A percentile compares a stretch with the other conserved stretches of the same genome.
Conservation (phyloP, 2,113 vertebrate species). For the Ptyas mucosa region DNA sequence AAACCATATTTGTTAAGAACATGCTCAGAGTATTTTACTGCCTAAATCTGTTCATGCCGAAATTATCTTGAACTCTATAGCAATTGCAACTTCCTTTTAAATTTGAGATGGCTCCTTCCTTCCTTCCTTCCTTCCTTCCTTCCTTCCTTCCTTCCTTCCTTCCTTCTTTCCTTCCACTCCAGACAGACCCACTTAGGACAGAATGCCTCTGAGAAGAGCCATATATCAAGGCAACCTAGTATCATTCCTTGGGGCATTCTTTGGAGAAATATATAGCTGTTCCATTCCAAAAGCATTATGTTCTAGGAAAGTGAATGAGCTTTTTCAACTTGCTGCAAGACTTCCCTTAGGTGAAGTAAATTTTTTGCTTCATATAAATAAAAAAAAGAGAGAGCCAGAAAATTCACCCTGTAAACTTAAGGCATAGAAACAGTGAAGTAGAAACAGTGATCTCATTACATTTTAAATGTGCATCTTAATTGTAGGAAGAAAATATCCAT, state of each 20-base stretch:
- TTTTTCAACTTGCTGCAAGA: neutral
- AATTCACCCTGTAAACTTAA: neutral
- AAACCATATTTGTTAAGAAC: neutral
- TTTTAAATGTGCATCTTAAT: neutral
- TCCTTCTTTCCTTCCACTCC: neutral
- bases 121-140: neutral
- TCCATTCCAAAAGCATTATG: neutral
- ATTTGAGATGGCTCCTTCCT: neutral
- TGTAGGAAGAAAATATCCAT: too few species aligned
- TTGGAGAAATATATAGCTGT: neutral
- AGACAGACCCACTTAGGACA: neutral
- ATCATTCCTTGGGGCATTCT: neutral
- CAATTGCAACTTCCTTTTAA: neutral
- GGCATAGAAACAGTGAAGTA: neutral
- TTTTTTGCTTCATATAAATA: neutral
- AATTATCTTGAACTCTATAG: neutral
- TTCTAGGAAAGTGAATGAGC: neutral
- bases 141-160: neutral
- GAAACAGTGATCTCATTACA: neutral
- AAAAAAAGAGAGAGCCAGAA: neutral
- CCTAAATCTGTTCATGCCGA: neutral
- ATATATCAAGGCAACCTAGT: neutral
- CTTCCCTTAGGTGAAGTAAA: neutral
- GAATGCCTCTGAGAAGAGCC: neutral
- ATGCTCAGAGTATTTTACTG: neutral